Evolutionary conservation across 2,113 vertebrate genomes (phyloP), one percentile per base, ranked within the genome.

Genomic region (Megalops atlanticus): DNA sequence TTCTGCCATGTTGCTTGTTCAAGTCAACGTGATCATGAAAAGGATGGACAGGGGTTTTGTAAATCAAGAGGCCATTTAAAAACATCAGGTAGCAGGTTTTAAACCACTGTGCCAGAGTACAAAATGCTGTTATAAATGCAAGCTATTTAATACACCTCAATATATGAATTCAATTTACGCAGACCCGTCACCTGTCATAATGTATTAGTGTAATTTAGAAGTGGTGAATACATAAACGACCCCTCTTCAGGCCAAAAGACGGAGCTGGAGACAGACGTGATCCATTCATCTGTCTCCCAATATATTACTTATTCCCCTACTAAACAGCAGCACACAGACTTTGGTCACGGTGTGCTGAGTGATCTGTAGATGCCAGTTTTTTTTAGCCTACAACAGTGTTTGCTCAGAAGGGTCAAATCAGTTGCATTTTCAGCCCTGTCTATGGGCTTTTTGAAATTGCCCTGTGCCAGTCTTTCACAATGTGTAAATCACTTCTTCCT

Each of bases 131-230:
- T 81, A 39, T 77, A 77, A 72, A 82, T 71, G 40, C 11, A 11
- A 77, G 75, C 47, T n/a, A 76, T 81, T 54, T 76, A 81, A 81
- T 70, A 39, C 69, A 54, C 68, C 74, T 15, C 47, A 64, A 68
- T 81, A 71, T 78, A 39, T 77, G 52, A 77, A 83, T 83, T 82
- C 76, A 82, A 76, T 47, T 80, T 77, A 76, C 80, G 27, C 58
- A 21, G 70, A 79, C 69, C 76, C 73, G 64, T 80, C 52, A 80
- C 27, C 78, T 49, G 80, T 68, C 73, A 80, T 58, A 80, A 58
- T 39, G 21, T 75, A 69, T 83, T 77, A 80, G 35, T 69, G 70
- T 81, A 80, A 83, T 79, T 81, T 70, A 74, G 78, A 78, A 81
- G 43, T 77, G 73, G 75, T 69, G 69, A 54, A 27, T 72, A 43